Base-by-base conservation (phyloP, 2,797 vertebrate species). In the Centroberyx gerrardi region DNA sequence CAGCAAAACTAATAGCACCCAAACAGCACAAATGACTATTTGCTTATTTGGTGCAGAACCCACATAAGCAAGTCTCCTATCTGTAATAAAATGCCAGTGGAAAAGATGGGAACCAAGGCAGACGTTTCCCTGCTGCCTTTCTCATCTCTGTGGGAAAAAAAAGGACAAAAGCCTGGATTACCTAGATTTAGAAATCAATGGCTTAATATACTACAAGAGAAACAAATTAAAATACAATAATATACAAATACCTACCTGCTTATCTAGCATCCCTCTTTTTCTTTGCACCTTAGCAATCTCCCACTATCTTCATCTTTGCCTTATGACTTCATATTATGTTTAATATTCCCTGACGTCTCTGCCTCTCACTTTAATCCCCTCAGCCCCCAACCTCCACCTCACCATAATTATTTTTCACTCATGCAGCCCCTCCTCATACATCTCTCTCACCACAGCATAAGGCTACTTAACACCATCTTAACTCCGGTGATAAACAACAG, bases 391-490 rank as follows among this genome's bases (percentile, higher is more conserved):
- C 54, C 52, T 82, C 59, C 61, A 87, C 70, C 71, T 78, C 73
- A 33, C 42, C 15, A 78, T 82, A 78, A 83, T 90, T 87, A 89
- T 85, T 86, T 86, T 79, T 66, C 51, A 8, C 29, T 54, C 72
- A 74, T 74, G 15, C 64, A 74, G 48, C 31, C 31, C 51, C 18
- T 53, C 49, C 79, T 86, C 72, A 60, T 80, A 66, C 78, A 78
- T 88, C 76, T 76, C 60, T 48, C 40, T 76, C 80, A 60, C 70
- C 54, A 64, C 67, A 86, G 72, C 80, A 86, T 80, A 83, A 84
- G 81, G 87, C 82, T 90, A 90, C 89, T 92, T 90, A 93, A 90
- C 84, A 91, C 76, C 72, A 85, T 85, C 86, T 89, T 82, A 88
- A 87, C 87, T 86, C 76, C 66, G 70, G 82, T 88, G 85, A 94